Evolutionary conservation across 2,113 vertebrate genomes (phyloP), one percentile per base, ranked within the genome.

Genomic region (Oryzias javanicus): DNA sequence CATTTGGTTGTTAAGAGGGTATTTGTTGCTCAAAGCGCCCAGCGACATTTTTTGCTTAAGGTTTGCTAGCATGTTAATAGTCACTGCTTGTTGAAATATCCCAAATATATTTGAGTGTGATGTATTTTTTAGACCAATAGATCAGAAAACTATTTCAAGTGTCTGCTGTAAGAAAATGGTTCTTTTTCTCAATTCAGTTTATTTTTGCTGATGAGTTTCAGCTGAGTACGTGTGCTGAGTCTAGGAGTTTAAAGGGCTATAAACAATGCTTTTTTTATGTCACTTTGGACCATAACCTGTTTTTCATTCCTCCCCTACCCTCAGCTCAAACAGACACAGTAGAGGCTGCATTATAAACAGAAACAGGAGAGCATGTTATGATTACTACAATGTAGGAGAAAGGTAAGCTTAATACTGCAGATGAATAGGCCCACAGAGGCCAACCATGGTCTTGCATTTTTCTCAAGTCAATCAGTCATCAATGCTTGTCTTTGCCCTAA

Each of bases 371-470:
- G 29, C 13, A 53, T n/a, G 0, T 51, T 29, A 53, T 54, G 48
- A 74, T 74, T 15, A 35, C 52, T 18, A 57, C 49, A 52, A 46
- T 7, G 1, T 41, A 49, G 14, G 4, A 74, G 18, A 65, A 74
- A 52, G 20, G 24, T 70, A 41, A 4, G 3, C 45, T 60, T 63
- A 53, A 4, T 45, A 45, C 16, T 14, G 44, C 16, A 14, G 49
- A 73, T 58, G 19, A 50, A 20, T 16, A 6, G 58, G 35, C 24
- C 17, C 3, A 0, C 35, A 42, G 10, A 35, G 25, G 54, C 40
- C 27, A 63, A 45, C 44, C 67, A 55, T 79, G 70, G 70, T 72
- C 81, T 74, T 18, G 64, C 48, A 70, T 74, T 63, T 82, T 83
- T 74, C 69, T 50, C 64, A 69, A 66, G 70, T 72, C 44, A 78